Evolutionary conservation across 1,140 invertebrate species (phyloP), one percentile per base, ranked within the genome.

Genomic region (Brachionus plicatilis): DNA sequence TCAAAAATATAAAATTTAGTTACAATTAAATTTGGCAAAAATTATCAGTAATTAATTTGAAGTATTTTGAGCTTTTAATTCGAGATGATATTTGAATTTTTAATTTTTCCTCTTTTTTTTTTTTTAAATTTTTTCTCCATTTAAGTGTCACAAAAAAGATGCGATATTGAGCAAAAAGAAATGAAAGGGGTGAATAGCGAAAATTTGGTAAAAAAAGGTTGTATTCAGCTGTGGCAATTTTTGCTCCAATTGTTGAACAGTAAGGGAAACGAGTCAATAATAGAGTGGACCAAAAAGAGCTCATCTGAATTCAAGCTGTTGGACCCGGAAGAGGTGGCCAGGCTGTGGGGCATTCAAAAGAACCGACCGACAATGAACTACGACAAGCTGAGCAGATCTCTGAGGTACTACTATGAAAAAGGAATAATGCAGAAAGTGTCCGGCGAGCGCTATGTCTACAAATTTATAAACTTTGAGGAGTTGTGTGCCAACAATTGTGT

Each of bases 361-460:
- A 92, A 97, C 89, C 91, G 95, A 4, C 95, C 95, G 0, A 95
- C 95, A 1, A 97, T 97, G 96, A 98, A 97, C 90, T 97, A 98
- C 88, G 96, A 98, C 89, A 98, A 97, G 89, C 89, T 98, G 9
- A 96, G 95, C 82, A 91, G 96, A 0, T 97, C 95, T 0, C 90
- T 97, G 8, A 92, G 96, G 9, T 97, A 98, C 87, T 98, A 98
- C 87, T 98, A 98, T 88, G 95, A 98, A 89, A 97, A 97, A 89
- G 95, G 95, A 27, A 90, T 90, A 85, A 90, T 90, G 88, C 88
- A 90, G 85, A 90, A 90, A 84, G 89, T 91, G 87, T 95, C 95
- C 78, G 95, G 96, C 1, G 95, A 97, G 88, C 92, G 95, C 85
- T 97, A 97, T 90, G 95, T 97, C 11, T 97, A 97, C 90, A 95